Conservation (phyloP, 2,797 vertebrate species). For the Pteronotus mesoamericanus region DNA sequence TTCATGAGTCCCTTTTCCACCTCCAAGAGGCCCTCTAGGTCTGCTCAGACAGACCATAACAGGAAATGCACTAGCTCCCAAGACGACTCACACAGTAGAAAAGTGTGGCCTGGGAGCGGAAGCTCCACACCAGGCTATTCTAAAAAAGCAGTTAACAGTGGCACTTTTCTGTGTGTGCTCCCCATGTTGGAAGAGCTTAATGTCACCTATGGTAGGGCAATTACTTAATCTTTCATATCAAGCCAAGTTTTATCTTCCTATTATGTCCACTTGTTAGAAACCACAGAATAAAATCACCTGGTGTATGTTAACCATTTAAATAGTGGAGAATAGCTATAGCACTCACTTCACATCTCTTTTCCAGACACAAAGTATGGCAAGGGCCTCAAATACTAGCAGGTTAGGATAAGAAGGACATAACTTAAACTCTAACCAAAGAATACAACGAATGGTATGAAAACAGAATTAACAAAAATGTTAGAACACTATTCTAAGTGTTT, state of each 20-base stretch:
- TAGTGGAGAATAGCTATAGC: background rate
- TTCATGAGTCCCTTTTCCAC: background rate
- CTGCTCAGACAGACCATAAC: background rate
- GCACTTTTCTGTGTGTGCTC: background rate
- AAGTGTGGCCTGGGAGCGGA: background rate
- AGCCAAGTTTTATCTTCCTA: background rate
- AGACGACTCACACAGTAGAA: background rate
- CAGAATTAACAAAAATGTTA: background rate
- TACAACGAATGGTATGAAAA: background rate
- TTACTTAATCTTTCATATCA: background rate
- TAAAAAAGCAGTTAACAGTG: background rate
- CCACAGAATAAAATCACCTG: background rate
- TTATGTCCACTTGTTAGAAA: background rate
- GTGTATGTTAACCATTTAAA: background rate
- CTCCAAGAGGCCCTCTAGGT: background rate
- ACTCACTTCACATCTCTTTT: background rate
- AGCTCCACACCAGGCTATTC: background rate
- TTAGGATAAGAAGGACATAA: background rate
- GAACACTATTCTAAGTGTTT: background rate
- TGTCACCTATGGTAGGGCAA: background rate
- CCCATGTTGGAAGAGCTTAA: background rate
- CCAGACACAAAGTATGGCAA: background rate
- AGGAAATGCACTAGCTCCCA: background rate
- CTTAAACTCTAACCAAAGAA: too few species aligned
- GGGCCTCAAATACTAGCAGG: background rate